Conservation (phyloP, 2,888 invertebrate genomes). For the Nasonia oneida region DNA sequence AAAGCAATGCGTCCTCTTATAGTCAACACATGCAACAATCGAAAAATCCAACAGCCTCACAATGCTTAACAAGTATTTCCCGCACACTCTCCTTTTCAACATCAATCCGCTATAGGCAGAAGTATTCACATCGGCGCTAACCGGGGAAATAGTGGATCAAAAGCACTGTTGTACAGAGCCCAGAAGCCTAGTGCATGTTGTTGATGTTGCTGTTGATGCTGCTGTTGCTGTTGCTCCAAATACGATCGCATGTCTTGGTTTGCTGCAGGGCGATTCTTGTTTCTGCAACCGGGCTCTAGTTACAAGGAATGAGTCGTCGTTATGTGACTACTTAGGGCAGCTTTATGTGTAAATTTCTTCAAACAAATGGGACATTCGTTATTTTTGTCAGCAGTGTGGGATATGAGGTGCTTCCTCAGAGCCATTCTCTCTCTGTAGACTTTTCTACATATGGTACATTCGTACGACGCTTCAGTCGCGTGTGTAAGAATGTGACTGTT, state of each 20-base stretch:
- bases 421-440: constrained; percentile 72
- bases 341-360: constrained; percentile 75
- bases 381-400: constrained; percentile 71
- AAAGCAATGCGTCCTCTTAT: constrained; percentile 40
- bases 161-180: constrained; percentile 54
- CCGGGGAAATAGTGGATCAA: constrained; percentile 48
- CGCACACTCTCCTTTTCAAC: not conserved
- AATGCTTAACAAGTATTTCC: not conserved
- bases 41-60: constrained; percentile 24
- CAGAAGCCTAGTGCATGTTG: constrained; percentile 45
- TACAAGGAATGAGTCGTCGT: constrained; percentile 74
- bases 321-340: constrained; percentile 73
- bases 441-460: constrained; percentile 74
- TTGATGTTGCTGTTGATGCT: constrained; percentile 31
- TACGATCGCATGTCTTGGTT: constrained; percentile 45
- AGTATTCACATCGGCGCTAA: constrained; percentile 32
- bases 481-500: constrained; percentile 75
- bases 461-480: constrained; percentile 71
- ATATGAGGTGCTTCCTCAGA: constrained; percentile 73
- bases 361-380: constrained; percentile 75
- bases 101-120: not conserved
- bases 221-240: constrained; percentile 47
- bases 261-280: constrained; percentile 61
- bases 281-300: constrained; percentile 62
- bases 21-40: constrained; percentile 30